These are phyloP conservation scores for Archivesica marissinica DNA, from an alignment of 1,140 invertebrate species.

Conservation along the genomic window DNA sequence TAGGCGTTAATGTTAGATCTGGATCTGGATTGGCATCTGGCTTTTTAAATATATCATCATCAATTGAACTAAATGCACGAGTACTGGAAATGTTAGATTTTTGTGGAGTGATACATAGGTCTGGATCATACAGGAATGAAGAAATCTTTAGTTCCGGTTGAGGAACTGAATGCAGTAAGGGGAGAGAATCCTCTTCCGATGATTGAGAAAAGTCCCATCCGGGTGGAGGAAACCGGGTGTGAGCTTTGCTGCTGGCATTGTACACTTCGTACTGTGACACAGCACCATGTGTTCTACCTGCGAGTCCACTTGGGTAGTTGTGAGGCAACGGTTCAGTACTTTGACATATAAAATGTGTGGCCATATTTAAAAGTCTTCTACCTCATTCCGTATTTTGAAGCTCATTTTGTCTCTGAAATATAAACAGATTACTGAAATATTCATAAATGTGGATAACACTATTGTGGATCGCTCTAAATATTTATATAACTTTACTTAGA, in stretches of 20 bases:
- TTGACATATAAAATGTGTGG: conserved; percentile 61
- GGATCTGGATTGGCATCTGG: conserved; percentile 56
- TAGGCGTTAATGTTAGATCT: conserved; percentile 60
- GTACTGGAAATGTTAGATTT: conserved; percentile 13
- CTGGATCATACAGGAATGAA: conserved; percentile 49
- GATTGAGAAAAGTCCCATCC: conserved; percentile 61
- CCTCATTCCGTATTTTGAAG: no score
- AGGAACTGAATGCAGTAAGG: conserved; percentile 44
- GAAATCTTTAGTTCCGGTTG: conserved; percentile 25
- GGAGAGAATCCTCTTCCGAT: conserved; percentile 53
- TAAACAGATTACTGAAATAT: no score
- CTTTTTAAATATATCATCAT: conserved; percentile 23
- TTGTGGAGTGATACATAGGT: conserved; percentile 61
- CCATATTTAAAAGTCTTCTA: conserved; percentile 36
- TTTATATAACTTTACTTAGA: no score
- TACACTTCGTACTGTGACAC: conserved; percentile 62
- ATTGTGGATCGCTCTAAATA: no score
- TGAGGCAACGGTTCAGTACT: conserved; percentile 62
- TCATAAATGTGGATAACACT: no score
- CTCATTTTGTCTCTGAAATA: no score
- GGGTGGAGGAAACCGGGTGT: conserved; percentile 52
- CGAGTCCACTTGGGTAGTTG: conserved; percentile 7
- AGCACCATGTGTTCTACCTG: conserved; percentile 37
- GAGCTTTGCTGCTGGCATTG: conserved; percentile 34
- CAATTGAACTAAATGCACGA: conserved; percentile 38